Evolutionary conservation across 2,113 vertebrate species (phyloP).

Genomic region (Trematocara zebra): DNA sequence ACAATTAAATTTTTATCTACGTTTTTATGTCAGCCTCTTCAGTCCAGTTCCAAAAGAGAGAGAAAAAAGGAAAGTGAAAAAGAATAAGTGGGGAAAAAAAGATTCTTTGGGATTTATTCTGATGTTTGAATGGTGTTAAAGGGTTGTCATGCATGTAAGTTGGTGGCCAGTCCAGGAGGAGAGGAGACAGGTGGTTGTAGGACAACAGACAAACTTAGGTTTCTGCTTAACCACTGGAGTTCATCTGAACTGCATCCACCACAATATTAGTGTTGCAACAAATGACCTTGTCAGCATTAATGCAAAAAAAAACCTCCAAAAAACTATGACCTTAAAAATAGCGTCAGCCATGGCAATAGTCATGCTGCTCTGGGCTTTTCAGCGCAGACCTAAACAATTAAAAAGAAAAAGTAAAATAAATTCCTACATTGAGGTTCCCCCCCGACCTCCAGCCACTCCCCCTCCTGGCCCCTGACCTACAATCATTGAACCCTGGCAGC

Average conservation of each 20-base stretch:
- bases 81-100: not conserved
- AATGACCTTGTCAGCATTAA: slow-evolving; percentile 38
- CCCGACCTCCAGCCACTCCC: not conserved
- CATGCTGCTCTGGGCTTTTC: slow-evolving; percentile 55
- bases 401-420: slow-evolving; percentile 44
- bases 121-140: slow-evolving; percentile 23
- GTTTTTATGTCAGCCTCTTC: not conserved
- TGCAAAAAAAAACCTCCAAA: not conserved
- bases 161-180: slow-evolving; percentile 20
- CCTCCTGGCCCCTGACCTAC: slow-evolving; percentile 13
- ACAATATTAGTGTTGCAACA: slow-evolving; percentile 36
- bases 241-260: slow-evolving; percentile 29
- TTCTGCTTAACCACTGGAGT: slow-evolving; percentile 17
- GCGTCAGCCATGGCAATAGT: slow-evolving; percentile 40
- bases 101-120: slow-evolving; percentile 49
- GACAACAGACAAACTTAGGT: not conserved
- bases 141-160: slow-evolving; percentile 33
- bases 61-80: not conserved
- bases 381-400: slow-evolving; percentile 38
- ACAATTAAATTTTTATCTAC: not conserved
- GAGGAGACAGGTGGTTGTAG: not conserved
- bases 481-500: not conserved
- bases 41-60: slow-evolving; percentile 10
- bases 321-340: slow-evolving; percentile 8
- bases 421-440: not conserved